These are phyloP conservation scores for Ommatoiulus sabulosus DNA, from an alignment of 2,888 invertebrate species.

Conservation along the genomic window DNA sequence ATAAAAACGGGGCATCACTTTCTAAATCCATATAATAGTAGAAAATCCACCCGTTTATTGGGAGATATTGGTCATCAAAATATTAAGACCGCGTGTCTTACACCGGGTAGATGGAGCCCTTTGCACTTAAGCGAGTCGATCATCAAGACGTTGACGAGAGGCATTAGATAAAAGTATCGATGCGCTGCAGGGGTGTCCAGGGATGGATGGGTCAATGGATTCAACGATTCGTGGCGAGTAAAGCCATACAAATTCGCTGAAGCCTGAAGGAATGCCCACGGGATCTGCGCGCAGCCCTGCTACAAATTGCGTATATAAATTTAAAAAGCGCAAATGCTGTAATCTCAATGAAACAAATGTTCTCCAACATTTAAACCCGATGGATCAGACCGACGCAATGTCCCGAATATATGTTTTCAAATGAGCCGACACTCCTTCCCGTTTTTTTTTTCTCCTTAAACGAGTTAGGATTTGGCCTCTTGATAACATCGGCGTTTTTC, in stretches of 20 bases:
- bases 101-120: not conserved
- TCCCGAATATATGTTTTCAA: not conserved
- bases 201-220: not conserved
- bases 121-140: conserved; percentile 41
- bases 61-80: conserved; percentile 46
- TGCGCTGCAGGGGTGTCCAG: not conserved
- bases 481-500: not conserved
- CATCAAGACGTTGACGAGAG: conserved; percentile 48
- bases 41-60: conserved; percentile 32
- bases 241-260: not conserved
- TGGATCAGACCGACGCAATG: not conserved
- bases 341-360: conserved; percentile 23
- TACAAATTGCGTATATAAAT: conserved; percentile 20
- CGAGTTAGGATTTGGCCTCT: not conserved
- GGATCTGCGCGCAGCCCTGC: not conserved
- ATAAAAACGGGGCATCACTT: conserved; percentile 37
- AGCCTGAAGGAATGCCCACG: conserved; percentile 1
- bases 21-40: conserved; percentile 30
- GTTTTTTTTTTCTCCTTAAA: not conserved
- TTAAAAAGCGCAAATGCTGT: conserved; percentile 11
- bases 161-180: conserved; percentile 41
- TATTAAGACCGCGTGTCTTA: conserved; percentile 41
- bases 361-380: not conserved
- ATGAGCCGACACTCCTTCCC: not conserved
- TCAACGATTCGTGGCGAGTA: not conserved